Percentiles rank a stretch among this genome's conserved stretches.
Conservation (phyloP, 2,797 vertebrate genomes). For the Sphenodon punctatus region DNA sequence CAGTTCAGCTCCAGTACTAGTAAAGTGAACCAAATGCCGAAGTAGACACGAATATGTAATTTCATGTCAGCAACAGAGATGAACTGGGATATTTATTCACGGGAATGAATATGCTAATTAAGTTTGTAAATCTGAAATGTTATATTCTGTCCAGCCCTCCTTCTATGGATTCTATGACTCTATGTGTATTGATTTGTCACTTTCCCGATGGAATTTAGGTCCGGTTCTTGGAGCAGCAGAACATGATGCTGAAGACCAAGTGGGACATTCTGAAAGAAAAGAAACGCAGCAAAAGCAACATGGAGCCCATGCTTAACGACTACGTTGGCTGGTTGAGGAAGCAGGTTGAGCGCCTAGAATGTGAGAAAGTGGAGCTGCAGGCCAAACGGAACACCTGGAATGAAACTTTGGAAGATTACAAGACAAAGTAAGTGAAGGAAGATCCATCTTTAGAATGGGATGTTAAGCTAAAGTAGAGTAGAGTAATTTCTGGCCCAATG, state of each 20-base stretch:
- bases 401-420: conserved; percentile 75
- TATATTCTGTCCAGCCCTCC: too few relatives aligned
- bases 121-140: too few relatives aligned
- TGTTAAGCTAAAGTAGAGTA: neutral
- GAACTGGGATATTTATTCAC: too few relatives aligned
- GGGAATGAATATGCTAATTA: too few relatives aligned
- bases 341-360: conserved; percentile 80
- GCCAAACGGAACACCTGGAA: conserved; percentile 81
- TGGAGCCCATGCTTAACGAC: conserved; percentile 82
- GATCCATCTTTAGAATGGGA: too few relatives aligned
- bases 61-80: too few relatives aligned
- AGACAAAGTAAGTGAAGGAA: conserved; percentile 49
- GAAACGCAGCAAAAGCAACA: conserved; percentile 73
- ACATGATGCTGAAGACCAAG: conserved; percentile 64
- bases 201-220: conserved; percentile 37
- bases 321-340: conserved; percentile 81
- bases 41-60: too few relatives aligned
- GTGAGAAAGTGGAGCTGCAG: conserved; percentile 82
- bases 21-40: too few relatives aligned
- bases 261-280: conserved; percentile 56
- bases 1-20: too few relatives aligned
- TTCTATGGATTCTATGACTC: too few relatives aligned
- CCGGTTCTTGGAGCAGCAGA: conserved; percentile 63
- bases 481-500: too few relatives aligned
- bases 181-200: neutral